These are phyloP conservation scores for Zaprionus ghesquierei DNA, from an alignment of 1,140 invertebrate species.

Conservation along the genomic window DNA sequence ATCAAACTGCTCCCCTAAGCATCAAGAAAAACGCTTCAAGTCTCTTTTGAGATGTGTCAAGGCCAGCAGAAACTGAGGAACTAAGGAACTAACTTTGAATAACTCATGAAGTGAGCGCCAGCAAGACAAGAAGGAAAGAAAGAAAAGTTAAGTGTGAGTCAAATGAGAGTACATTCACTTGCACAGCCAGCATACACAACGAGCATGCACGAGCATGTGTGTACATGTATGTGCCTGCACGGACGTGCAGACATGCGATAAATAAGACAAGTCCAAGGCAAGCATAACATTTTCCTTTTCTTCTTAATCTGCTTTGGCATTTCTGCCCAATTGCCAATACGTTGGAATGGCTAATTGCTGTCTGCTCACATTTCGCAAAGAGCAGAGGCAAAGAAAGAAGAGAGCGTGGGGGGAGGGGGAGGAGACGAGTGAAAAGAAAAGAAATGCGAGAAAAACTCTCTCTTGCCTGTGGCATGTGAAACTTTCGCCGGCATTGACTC, in stretches of 20 bases:
- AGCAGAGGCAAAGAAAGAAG: not conserved
- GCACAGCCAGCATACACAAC: no score
- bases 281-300: slow-evolving; percentile 33
- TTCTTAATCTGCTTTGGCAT: not conserved
- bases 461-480: slow-evolving; percentile 29
- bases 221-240: not conserved
- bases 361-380: not conserved
- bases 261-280: not conserved
- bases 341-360: not conserved
- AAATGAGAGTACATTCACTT: not conserved
- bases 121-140: not conserved
- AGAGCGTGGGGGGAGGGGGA: no score
- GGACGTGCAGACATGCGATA: not conserved
- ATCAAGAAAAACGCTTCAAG: not conserved
- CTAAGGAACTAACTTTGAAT: not conserved
- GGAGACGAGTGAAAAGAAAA: not conserved
- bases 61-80: not conserved
- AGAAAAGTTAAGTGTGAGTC: not conserved
- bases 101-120: not conserved
- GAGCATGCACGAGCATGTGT: not conserved
- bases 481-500: slow-evolving; percentile 38
- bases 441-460: slow-evolving; percentile 23
- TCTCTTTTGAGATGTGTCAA: not conserved
- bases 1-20: not conserved
- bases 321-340: not conserved